These are phyloP conservation scores for Ahaetulla prasina DNA, from an alignment of 2,113 vertebrate genomes.

Conservation along the genomic window DNA sequence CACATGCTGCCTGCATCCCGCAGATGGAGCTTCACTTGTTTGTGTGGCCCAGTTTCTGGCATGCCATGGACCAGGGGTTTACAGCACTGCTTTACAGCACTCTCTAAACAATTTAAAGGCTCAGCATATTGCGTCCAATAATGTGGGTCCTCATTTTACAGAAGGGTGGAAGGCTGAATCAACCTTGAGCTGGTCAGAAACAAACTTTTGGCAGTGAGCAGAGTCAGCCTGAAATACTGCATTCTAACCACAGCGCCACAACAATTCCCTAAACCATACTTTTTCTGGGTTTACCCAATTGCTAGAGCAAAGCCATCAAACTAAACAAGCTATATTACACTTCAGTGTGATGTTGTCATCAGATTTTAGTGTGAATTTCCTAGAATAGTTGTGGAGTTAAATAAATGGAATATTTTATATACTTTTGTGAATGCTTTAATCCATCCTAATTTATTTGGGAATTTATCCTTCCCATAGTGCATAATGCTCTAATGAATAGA, in stretches of 20 bases:
- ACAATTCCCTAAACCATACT: background rate
- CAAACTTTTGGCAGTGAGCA: background rate
- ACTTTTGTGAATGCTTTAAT: background rate
- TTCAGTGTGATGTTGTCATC: background rate
- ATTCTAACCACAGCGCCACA: background rate
- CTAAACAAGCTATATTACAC: background rate
- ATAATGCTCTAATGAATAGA: background rate
- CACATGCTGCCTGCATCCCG: no score
- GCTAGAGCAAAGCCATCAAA: background rate
- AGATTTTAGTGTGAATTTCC: background rate
- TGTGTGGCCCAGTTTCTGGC: no score
- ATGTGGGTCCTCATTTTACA: background rate
- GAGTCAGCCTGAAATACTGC: background rate
- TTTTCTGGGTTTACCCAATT: background rate
- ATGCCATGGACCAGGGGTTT: no score
- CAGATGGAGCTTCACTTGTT: no score
- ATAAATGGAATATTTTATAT: background rate
- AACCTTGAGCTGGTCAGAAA: background rate
- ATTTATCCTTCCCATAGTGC: background rate
- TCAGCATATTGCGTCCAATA: background rate
- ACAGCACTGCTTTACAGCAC: background rate
- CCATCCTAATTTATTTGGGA: background rate
- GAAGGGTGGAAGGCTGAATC: background rate
- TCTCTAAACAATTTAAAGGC: background rate
- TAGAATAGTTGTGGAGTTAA: background rate